phyloP scores from a whole-genome alignment of 2,113 vertebrate species.

The Apodemus speciosus region DNA sequence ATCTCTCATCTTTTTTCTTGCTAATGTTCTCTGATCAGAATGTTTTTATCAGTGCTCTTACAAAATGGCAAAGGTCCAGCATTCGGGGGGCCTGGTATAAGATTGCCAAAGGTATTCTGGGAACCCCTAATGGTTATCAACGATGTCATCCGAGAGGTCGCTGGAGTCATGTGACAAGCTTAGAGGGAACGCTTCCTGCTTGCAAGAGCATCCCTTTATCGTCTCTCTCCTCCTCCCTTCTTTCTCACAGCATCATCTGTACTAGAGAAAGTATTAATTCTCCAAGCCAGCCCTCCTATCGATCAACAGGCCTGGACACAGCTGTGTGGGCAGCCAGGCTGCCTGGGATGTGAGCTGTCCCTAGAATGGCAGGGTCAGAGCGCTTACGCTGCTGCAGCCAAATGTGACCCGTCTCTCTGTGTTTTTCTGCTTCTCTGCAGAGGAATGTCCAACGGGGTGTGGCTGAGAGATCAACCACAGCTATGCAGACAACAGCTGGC shows the following conservation, averaged over 20 bases:
- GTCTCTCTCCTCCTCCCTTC: not conserved
- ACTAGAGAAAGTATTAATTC: not conserved
- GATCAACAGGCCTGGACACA: not conserved
- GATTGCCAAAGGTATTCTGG: slow-evolving; percentile 22
- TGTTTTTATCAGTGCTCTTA: slow-evolving; percentile 29
- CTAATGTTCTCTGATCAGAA: slow-evolving; percentile 24
- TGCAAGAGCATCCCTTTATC: not conserved
- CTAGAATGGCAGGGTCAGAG: not conserved
- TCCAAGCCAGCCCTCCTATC: not conserved
- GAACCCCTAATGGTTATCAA: not conserved
- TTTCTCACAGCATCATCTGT: not conserved
- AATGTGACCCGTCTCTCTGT: not conserved
- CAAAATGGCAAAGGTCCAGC: not conserved
- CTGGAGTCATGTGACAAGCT: not conserved
- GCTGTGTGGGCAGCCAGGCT: not conserved
- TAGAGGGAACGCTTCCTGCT: slow-evolving; percentile 10
- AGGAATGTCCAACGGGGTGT: not conserved
- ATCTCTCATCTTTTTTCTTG: not conserved
- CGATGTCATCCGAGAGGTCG: not conserved
- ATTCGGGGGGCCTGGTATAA: not conserved
- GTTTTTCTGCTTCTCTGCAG: slow-evolving; percentile 41
- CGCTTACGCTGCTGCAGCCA: not conserved
- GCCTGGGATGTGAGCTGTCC: not conserved
- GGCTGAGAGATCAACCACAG: not conserved
- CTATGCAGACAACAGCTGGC: slow-evolving; percentile 13